Evolutionary conservation across 2,888 invertebrate genomes (phyloP), one percentile per base, ranked within the genome.

Genomic region (Andrena camellia): DNA sequence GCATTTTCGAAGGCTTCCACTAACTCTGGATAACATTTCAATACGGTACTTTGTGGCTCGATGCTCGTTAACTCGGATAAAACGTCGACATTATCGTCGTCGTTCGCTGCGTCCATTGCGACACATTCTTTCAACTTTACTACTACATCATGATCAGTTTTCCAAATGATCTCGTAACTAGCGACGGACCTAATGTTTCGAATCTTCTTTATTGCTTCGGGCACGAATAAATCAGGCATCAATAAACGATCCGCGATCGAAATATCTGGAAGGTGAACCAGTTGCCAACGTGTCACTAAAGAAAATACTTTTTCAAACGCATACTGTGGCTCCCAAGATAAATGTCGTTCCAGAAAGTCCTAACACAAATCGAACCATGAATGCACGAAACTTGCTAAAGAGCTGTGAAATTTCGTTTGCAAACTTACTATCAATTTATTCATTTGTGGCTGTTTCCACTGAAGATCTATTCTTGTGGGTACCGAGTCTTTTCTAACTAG

Each of bases 251-350:
- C 63, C 20, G 88, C 85, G 0, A 74, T 42, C 2, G 90, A 84
- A 48, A 93, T 85, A 48, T 82, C 62, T 29, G 90, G 89, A 8
- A 93, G 89, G 94, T 95, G 95, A 82, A 95, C 92, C 33, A 97
- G 93, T 90, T 97, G 97, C 97, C 97, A 97, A 87, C 97, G 95
- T 0, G 97, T 97, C 29, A 97, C 92, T 60, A 98, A 92, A 0
- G 97, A 97, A 77, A 97, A 94, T 86, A 97, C 96, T 93, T 97
- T 98, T 90, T 97, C 96, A 84, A 97, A 96, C 54, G 96, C 95
- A 92, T 98, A 97, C 42, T 96, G 95, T 90, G 97, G 96, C 2
- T 96, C 95, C 98, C 98, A 98, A 85, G 95, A 95, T 70, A 98
- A 92, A 89, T 96, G 96, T 78, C 94, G 95, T 0, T 95, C 95